Percentiles rank a stretch among this genome's conserved stretches.
These are phyloP conservation scores for Listronotus oregonensis DNA, from an alignment of 1,140 invertebrate species.

Conservation along the genomic window DNA sequence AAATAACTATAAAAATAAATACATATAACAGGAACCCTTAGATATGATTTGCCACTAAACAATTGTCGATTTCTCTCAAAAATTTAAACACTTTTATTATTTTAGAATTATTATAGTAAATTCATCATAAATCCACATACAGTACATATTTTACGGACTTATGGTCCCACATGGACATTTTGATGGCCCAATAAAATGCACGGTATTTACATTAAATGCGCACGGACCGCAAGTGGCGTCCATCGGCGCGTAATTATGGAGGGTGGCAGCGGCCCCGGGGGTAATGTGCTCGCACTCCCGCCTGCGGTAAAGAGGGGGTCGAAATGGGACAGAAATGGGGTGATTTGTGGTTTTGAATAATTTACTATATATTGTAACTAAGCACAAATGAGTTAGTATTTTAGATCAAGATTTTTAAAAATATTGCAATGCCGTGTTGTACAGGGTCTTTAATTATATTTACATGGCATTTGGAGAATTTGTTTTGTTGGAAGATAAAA, in stretches of 20 bases:
- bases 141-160: conserved; percentile 24
- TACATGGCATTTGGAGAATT: too few relatives aligned
- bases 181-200: conserved; percentile 35
- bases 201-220: conserved; percentile 36
- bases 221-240: conserved; percentile 30
- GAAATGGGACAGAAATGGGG: conserved; percentile 21
- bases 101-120: conserved; percentile 19
- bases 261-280: background rate
- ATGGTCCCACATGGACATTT: conserved; percentile 32
- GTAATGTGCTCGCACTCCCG: background rate
- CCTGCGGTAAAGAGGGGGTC: conserved; percentile 2
- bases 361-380: too few relatives aligned
- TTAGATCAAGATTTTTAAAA: too few relatives aligned
- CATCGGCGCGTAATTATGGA: conserved; percentile 31
- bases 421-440: too few relatives aligned
- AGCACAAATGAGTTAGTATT: too few relatives aligned
- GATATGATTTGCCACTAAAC: too few relatives aligned
- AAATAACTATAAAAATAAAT: too few relatives aligned
- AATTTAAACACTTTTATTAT: background rate
- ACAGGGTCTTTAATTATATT: too few relatives aligned
- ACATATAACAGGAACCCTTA: too few relatives aligned
- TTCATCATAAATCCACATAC: conserved; percentile 15
- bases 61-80: too few relatives aligned
- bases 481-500: too few relatives aligned
- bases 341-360: conserved; percentile 16